Evolutionary conservation across 2,113 vertebrate species (phyloP).

Genomic region (Paramormyrops kingsleyae): DNA sequence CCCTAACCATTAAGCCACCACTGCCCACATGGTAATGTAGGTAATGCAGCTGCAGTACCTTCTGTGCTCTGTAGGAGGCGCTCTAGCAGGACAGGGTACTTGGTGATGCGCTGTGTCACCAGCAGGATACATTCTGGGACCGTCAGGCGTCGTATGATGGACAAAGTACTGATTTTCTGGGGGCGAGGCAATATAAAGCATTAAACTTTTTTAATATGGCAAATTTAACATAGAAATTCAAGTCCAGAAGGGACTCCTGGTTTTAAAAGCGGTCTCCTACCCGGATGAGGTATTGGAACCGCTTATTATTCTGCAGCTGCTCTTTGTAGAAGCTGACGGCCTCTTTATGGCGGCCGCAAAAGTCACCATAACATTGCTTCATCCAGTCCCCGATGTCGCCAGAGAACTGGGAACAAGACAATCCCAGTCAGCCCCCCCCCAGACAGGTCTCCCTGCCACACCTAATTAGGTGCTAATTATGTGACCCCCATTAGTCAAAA

Average conservation of each 20-base stretch:
- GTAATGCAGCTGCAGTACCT: slow-evolving; percentile 53
- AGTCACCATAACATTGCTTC: slow-evolving; percentile 70
- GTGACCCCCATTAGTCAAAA: neutral
- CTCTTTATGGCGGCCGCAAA: slow-evolving; percentile 76
- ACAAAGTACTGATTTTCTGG: slow-evolving; percentile 78
- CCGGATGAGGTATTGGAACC: slow-evolving; percentile 79
- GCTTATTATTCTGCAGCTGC: slow-evolving; percentile 81
- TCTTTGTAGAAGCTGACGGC: slow-evolving; percentile 76
- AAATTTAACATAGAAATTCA: neutral
- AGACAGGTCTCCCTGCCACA: neutral
- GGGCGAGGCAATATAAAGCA: neutral
- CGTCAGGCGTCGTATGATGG: slow-evolving; percentile 75
- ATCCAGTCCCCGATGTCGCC: slow-evolving; percentile 67
- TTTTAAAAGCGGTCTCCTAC: slow-evolving; percentile 48
- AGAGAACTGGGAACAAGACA: slow-evolving; percentile 70
- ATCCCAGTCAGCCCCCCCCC: neutral
- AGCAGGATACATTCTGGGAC: slow-evolving; percentile 87
- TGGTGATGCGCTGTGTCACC: slow-evolving; percentile 91
- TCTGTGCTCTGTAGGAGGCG: slow-evolving; percentile 83
- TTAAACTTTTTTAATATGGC: neutral
- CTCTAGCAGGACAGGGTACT: slow-evolving; percentile 87
- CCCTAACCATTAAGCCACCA: too few species aligned
- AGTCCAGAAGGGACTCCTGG: neutral
- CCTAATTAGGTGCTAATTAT: neutral
- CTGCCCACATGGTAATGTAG: too few species aligned